Conservation (phyloP, 2,113 vertebrate species). For the Hemiprocne comata region DNA sequence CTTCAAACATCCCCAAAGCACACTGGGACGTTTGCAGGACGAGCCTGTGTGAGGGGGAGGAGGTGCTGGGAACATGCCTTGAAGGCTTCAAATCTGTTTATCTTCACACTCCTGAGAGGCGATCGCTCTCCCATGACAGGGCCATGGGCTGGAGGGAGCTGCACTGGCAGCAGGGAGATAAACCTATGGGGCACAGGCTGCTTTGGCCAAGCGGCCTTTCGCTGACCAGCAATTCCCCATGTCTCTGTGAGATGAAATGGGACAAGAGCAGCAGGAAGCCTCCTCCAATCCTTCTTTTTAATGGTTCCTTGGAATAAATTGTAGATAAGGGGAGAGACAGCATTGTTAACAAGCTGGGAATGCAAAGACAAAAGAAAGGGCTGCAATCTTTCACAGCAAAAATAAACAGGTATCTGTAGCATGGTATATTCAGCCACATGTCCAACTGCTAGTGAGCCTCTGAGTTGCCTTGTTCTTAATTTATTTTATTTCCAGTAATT, state of each 20-base stretch:
- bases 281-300: slow-evolving; percentile 57
- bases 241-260: slow-evolving; percentile 69
- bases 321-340: slow-evolving; percentile 63
- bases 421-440: neutral
- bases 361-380: slow-evolving; percentile 37
- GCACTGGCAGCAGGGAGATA: slow-evolving; percentile 52
- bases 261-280: slow-evolving; percentile 71
- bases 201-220: slow-evolving; percentile 68
- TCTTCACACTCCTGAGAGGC: slow-evolving; percentile 75
- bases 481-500: slow-evolving; percentile 24
- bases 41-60: slow-evolving; percentile 41
- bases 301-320: slow-evolving; percentile 62
- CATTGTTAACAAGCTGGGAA: slow-evolving; percentile 61
- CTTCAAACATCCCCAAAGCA: slow-evolving; percentile 33
- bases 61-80: slow-evolving; percentile 70
- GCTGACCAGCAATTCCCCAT: slow-evolving; percentile 60
- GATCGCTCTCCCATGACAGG: slow-evolving; percentile 73
- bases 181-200: slow-evolving; percentile 34
- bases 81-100: slow-evolving; percentile 77
- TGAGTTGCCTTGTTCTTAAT: neutral
- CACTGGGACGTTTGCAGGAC: neutral
- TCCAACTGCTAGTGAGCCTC: neutral
- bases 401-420: slow-evolving; percentile 43
- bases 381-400: slow-evolving; percentile 26
- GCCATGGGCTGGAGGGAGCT: slow-evolving; percentile 39